phyloP scores from a whole-genome alignment of 92 coral and sea anemone genomes.

The Anthopleura xanthogrammica region DNA sequence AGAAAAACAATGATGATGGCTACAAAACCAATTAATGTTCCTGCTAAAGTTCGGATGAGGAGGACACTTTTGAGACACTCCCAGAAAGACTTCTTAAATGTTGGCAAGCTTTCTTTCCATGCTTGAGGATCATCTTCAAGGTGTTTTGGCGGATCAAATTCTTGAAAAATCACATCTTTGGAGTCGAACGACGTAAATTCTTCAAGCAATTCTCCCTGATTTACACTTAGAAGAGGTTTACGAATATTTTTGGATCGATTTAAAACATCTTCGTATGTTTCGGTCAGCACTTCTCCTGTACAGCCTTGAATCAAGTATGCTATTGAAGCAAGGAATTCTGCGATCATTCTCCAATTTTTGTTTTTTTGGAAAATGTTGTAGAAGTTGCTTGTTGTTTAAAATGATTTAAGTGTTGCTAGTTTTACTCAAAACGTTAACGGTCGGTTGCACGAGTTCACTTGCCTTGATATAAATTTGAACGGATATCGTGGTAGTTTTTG shows the following conservation, averaged over 20 bases:
- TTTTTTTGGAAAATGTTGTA: too few relatives aligned
- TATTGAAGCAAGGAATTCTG: neutral
- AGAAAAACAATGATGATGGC: constrained; percentile 40
- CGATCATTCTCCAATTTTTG: neutral
- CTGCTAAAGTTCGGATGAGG: constrained; percentile 41
- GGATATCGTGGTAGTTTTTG: neutral
- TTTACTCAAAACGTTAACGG: neutral
- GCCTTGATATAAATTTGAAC: too few relatives aligned
- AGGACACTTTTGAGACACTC: constrained; percentile 33
- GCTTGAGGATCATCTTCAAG: constrained; percentile 31
- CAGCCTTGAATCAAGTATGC: neutral
- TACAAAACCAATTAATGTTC: constrained; percentile 36
- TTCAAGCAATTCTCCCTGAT: neutral
- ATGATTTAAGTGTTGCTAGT: neutral
- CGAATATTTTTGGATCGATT: neutral
- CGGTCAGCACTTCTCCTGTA: neutral
- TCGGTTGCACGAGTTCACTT: neutral
- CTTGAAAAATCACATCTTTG: constrained; percentile 54
- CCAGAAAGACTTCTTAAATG: constrained; percentile 23
- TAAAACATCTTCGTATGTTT: neutral
- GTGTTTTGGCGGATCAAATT: constrained; percentile 46
- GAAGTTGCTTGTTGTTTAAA: neutral
- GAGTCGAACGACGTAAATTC: constrained; percentile 50
- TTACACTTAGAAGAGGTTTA: neutral
- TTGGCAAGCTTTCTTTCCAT: constrained; percentile 46